Conservation (phyloP, 2,888 invertebrate genomes). For the Pristionchus japonicus region DNA sequence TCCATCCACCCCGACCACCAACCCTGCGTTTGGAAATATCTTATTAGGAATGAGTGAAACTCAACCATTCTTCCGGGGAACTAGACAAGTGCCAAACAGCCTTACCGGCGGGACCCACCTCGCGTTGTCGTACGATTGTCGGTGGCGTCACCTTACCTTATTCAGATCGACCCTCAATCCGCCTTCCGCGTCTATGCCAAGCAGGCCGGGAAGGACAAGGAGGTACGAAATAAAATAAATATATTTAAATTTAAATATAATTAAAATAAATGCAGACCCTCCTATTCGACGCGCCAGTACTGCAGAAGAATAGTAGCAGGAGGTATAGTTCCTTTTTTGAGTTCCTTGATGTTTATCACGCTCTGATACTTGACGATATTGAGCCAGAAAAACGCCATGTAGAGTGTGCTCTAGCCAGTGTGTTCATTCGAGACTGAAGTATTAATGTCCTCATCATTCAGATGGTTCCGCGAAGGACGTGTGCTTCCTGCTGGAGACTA, state of each 20-base stretch:
- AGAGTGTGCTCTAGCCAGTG: too few species aligned
- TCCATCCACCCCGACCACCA: too few species aligned
- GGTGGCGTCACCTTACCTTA: too few species aligned
- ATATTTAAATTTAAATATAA: neutral
- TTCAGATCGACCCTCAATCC: conserved; percentile 54
- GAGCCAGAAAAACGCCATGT: too few species aligned
- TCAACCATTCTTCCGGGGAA: too few species aligned
- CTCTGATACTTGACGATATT: too few species aligned
- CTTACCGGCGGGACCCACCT: too few species aligned
- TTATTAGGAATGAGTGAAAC: too few species aligned
- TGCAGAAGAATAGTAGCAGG: conserved; percentile 29
- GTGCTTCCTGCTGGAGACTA: conserved; percentile 62
- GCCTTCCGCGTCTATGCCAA: conserved; percentile 60
- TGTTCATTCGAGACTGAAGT: too few species aligned
- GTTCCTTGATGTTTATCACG: neutral
- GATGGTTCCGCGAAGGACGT: conserved; percentile 71
- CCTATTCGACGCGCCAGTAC: conserved; percentile 36
- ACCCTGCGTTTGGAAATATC: too few species aligned
- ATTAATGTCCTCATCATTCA: neutral
- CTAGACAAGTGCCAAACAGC: too few species aligned
- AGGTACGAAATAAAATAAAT: conserved; percentile 47
- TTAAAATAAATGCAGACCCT: neutral
- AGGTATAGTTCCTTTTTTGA: neutral
- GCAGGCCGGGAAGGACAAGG: conserved; percentile 52
- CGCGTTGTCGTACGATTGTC: too few species aligned